Evolutionary conservation across 1,140 invertebrate genomes (phyloP).

Genomic region (Drosophila parvula): DNA sequence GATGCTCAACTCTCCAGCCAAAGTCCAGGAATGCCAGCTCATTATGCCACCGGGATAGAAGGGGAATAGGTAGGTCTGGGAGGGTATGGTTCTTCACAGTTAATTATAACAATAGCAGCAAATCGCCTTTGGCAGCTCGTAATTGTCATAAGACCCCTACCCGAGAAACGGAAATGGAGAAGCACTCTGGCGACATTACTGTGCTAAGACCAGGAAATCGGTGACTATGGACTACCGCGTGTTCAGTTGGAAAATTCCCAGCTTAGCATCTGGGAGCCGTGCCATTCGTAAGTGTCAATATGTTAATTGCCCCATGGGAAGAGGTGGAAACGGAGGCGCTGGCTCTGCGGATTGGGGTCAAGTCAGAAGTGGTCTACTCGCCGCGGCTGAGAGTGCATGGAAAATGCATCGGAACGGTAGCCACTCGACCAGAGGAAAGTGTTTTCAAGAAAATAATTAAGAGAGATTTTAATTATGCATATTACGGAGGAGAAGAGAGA

Average conservation of each 20-base stretch:
- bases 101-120: conserved; percentile 74
- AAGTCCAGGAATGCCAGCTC: conserved; percentile 74
- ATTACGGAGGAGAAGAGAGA: conserved; percentile 5
- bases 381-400: conserved; percentile 26
- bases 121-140: conserved; percentile 52
- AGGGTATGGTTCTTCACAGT: conserved; percentile 55
- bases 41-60: conserved; percentile 47
- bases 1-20: conserved; percentile 33
- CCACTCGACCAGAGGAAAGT: conserved; percentile 47
- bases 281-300: conserved; percentile 70
- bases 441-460: conserved; percentile 32
- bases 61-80: neutral
- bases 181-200: conserved; percentile 32
- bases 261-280: conserved; percentile 48
- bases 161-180: conserved; percentile 60
- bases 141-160: conserved; percentile 53
- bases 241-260: conserved; percentile 60
- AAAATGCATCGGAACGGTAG: conserved; percentile 55
- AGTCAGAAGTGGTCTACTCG: conserved; percentile 44
- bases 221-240: conserved; percentile 42
- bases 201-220: conserved; percentile 33
- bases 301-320: conserved; percentile 57
- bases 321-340: conserved; percentile 14
- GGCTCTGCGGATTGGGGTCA: conserved; percentile 56
- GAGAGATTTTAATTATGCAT: conserved; percentile 43